Evolutionary conservation across 2,888 invertebrate species (phyloP), one percentile per base, ranked within the genome.

Genomic region (Apamea monoglypha): DNA sequence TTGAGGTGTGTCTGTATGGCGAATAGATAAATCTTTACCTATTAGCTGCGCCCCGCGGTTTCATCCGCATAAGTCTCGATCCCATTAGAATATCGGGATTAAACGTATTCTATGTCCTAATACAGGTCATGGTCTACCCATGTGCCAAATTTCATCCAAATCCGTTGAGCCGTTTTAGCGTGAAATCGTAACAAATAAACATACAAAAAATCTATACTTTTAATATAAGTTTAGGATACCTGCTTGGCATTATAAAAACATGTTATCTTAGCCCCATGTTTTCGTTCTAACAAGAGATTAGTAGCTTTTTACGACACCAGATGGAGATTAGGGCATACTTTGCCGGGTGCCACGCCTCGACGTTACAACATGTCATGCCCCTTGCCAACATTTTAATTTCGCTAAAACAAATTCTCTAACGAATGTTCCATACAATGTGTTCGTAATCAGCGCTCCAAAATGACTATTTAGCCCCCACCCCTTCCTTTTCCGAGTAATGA

Each of bases 391-490:
- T 81, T 87, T 76, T 81, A 86, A 86, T 88, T 81, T 76, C 64
- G 74, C 87, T 87, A 87, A 91, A 90, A 83, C 79, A 78, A 80
- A 82, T 84, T 78, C 72, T 53, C 21, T 78, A 81, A 89, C 90
- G 90, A 86, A 84, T 83, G 79, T 87, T 84, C 25, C 78, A 59
- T 76, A 81, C 70, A 76, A 77, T 82, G 61, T 40, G 83, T 83
- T 83, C 70, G 81, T 85, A 82, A 87, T 89, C 87, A 90, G 84
- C 83, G 84, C 84, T 81, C 83, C 87, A 78, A 85, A 91, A 91
- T 88, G 88, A 88, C 86, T 84, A 83, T 91, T 90, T 89, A 89
- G 87, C 85, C 67, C 61, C 82, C 84, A 85, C 83, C 91, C 90
- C 84, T 78, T 83, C 79, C 77, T 80, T 73, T 88, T 88, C 81